Conservation (phyloP, 1,140 invertebrate species). For the Elysia chlorotica region DNA sequence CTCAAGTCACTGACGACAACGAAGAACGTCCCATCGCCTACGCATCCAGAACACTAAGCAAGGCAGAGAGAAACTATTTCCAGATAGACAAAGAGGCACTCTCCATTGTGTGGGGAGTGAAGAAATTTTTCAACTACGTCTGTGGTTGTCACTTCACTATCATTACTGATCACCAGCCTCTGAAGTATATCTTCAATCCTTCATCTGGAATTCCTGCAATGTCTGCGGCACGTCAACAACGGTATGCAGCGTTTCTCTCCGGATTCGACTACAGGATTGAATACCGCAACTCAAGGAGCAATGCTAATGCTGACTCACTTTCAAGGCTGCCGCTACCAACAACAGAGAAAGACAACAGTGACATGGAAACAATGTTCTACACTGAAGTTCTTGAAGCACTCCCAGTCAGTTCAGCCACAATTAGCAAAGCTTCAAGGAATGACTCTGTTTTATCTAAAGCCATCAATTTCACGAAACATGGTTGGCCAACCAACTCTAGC, state of each 20-base stretch:
- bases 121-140: slow-evolving; percentile 66
- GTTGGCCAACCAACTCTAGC: slow-evolving; percentile 1
- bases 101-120: slow-evolving; percentile 65
- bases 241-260: slow-evolving; percentile 55
- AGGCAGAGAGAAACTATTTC: slow-evolving; percentile 63
- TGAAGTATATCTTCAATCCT: slow-evolving; percentile 57
- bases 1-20: slow-evolving; percentile 55
- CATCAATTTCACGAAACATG: background rate
- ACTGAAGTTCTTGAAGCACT: background rate
- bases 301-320: slow-evolving; percentile 31
- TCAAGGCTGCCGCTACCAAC: slow-evolving; percentile 26
- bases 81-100: slow-evolving; percentile 67
- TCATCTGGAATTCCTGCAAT: slow-evolving; percentile 38
- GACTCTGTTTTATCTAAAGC: slow-evolving; percentile 3
- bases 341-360: background rate
- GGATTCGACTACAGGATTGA: slow-evolving; percentile 55
- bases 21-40: slow-evolving; percentile 61
- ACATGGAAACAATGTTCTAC: slow-evolving; percentile 5
- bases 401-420: background rate
- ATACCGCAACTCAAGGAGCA: slow-evolving; percentile 22
- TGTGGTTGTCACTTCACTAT: slow-evolving; percentile 56
- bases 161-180: slow-evolving; percentile 58
- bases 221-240: slow-evolving; percentile 52
- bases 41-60: slow-evolving; percentile 56
- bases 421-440: background rate